Base-by-base conservation (phyloP, 2,113 vertebrate species). In the Dolichotis patagonum region DNA sequence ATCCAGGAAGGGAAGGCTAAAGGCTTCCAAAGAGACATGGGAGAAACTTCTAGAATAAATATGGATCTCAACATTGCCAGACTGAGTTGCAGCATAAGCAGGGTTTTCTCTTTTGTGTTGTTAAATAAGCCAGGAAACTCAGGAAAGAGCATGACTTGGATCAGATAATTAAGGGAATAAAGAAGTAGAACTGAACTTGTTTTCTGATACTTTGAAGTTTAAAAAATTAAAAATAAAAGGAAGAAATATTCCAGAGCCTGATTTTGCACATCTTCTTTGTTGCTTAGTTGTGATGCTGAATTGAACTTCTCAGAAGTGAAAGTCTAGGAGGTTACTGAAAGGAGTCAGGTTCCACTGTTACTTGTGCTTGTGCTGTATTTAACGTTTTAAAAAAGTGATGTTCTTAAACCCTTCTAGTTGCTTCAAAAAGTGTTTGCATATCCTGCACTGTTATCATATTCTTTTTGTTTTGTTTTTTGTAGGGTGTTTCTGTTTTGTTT, bases 101-200 rank as follows among this genome's bases (percentile, higher is more conserved):
- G n/a, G 19, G 7, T 81, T 90, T 95, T 85, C 35, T 93, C 30
- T 62, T 90, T 46, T 43, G 16, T 87, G 22, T 26, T 85, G 3
- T 73, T 80, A 41, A 17, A 26, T 78, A 83, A 95, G 24, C 54
- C 8, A 24, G 63, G 43, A 80, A 78, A 90, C 54, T 86, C 77
- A 90, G 41, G 71, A 97, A 93, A 86, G 78, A 92, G 30, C 17
- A 89, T 60, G 52, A 69, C 46, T 91, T 96, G 22, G 7, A n/a
- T 69, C 22, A 43, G 43, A n/a, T 81, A 83, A 92, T 62, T 91
- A 73, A 93, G 46, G n/a, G 94, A 65, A 77, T 87, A 63, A 94
- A 60, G 43, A 46, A 56, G 49, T 5, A 82, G 35, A 93, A 91
- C 56, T 88, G 84, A 93, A 17, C 32, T 65, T 91, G 60, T 54